Percentiles rank a stretch among this genome's conserved stretches.
Conservation (phyloP, 2,797 vertebrate genomes). For the Chanos chanos region DNA sequence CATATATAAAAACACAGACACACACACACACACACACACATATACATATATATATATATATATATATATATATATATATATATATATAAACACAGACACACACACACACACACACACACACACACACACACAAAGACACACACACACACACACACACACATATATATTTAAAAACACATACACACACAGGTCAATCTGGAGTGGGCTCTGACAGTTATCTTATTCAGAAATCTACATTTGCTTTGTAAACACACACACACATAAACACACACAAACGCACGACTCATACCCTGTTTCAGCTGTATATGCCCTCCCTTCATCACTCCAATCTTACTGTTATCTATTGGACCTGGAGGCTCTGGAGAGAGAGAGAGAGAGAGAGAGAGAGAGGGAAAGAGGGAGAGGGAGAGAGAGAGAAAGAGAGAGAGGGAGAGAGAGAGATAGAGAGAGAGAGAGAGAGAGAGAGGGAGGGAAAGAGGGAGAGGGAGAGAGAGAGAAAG, state of each 20-base stretch:
- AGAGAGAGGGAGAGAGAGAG: neutral
- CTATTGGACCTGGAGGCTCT: constrained; percentile 93
- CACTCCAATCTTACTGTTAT: constrained; percentile 92
- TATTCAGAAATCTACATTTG: neutral
- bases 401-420: neutral
- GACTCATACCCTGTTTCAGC: constrained; percentile 85
- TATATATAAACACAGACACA: too few species aligned
- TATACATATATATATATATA: neutral
- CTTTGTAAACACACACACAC: neutral
- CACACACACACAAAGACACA: too few species aligned
- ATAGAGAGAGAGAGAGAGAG: neutral
- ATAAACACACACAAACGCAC: neutral
- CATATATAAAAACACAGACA: too few species aligned
- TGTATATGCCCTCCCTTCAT: constrained; percentile 89
- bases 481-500: neutral
- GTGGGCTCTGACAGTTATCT: too few species aligned
- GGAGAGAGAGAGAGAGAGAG: neutral
- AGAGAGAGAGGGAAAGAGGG: neutral
- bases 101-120: neutral
- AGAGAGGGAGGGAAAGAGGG: neutral
- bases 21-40: neutral
- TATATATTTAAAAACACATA: neutral
- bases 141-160: too few species aligned
- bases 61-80: too few species aligned
- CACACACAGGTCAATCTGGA: neutral